phyloP scores from a whole-genome alignment of 2,113 vertebrate genomes.

The Equus przewalskii region DNA sequence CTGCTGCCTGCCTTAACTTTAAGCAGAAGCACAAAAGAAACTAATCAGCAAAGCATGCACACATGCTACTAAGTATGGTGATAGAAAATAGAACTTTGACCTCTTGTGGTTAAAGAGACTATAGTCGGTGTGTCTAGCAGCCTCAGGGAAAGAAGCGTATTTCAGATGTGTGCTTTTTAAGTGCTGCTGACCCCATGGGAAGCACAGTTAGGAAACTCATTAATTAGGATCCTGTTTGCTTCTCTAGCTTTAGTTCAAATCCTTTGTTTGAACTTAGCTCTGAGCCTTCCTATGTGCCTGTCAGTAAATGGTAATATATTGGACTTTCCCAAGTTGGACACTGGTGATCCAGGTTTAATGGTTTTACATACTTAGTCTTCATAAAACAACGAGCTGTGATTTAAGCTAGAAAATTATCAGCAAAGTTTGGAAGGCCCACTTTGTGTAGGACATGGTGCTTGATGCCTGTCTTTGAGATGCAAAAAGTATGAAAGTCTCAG shows the following conservation, averaged over 20 bases:
- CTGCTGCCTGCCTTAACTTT: constrained; percentile 72
- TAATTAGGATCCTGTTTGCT: constrained; percentile 56
- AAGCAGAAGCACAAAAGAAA: constrained; percentile 73
- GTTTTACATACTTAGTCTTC: constrained; percentile 30
- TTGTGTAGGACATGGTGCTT: background rate
- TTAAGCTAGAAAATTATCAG: constrained; percentile 16
- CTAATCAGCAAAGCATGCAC: constrained; percentile 58
- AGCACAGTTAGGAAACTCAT: constrained; percentile 67
- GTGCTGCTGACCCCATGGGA: constrained; percentile 51
- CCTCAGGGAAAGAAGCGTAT: constrained; percentile 56
- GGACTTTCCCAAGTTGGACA: constrained; percentile 18
- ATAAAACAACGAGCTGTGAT: background rate
- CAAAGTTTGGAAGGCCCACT: constrained; percentile 10
- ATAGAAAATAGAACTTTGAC: constrained; percentile 77
- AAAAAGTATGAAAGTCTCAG: background rate
- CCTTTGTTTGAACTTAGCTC: constrained; percentile 55
- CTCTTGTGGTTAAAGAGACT: constrained; percentile 71
- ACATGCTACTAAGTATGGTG: constrained; percentile 57
- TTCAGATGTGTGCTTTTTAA: constrained; percentile 71
- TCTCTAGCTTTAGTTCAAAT: constrained; percentile 59
- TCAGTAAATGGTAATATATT: constrained; percentile 33
- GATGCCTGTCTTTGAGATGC: background rate
- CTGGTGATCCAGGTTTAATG: background rate
- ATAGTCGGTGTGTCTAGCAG: constrained; percentile 32
- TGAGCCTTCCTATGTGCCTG: constrained; percentile 12